phyloP scores from a whole-genome alignment of 2,113 vertebrate species.

The Pelmatolapia mariae region DNA sequence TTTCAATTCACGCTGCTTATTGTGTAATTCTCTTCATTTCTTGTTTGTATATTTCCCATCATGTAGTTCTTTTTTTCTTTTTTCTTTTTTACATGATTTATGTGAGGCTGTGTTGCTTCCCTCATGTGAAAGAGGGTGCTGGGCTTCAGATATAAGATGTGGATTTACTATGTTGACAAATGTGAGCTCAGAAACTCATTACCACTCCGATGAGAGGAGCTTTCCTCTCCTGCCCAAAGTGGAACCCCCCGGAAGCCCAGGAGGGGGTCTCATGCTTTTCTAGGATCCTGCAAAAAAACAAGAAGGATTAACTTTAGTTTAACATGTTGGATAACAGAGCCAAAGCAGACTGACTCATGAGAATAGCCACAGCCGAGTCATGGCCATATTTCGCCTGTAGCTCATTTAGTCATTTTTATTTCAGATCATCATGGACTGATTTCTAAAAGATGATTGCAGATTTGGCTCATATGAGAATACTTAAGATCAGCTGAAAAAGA shows the following conservation, averaged over 20 bases:
- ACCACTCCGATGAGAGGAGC: conserved; percentile 39
- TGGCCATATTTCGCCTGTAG: not conserved
- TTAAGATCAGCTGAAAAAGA: not conserved
- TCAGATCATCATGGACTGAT: not conserved
- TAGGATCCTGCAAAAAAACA: not conserved
- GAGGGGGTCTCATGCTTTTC: not conserved
- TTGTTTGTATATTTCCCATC: not conserved
- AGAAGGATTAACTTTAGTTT: conserved; percentile 7
- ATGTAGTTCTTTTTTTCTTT: not conserved
- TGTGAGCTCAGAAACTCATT: conserved; percentile 47
- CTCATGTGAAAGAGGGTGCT: not conserved
- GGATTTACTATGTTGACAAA: conserved; percentile 34
- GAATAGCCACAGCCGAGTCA: not conserved
- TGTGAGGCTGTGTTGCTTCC: not conserved
- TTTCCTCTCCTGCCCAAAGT: conserved; percentile 24
- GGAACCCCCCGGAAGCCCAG: not conserved
- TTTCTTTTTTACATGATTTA: not conserved
- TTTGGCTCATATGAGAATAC: not conserved
- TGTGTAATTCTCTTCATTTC: not conserved
- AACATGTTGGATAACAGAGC: not conserved
- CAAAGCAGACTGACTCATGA: not conserved
- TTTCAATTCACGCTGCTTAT: not conserved
- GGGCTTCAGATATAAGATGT: conserved; percentile 10
- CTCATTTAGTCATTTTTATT: not conserved
- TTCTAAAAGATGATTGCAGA: not conserved